A percentile compares a stretch with the other conserved stretches of the same genome.
phyloP scores from a whole-genome alignment of 2,113 vertebrate species.

The Jaculus jaculus region DNA sequence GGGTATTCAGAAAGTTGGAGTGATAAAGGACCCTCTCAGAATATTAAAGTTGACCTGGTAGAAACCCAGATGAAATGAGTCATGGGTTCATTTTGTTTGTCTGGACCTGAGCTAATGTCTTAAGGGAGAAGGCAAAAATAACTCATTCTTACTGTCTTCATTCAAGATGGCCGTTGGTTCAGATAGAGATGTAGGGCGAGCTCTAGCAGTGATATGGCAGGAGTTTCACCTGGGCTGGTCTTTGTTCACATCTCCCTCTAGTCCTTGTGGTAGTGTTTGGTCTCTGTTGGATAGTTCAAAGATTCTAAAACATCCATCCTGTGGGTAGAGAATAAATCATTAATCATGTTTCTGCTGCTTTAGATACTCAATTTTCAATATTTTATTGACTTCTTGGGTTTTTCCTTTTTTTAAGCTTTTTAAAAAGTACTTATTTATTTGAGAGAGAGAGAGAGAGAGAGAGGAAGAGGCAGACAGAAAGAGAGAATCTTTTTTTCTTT shows the following conservation, averaged over 20 bases:
- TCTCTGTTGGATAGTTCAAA: slow-evolving; percentile 14
- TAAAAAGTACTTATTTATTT: too few species aligned
- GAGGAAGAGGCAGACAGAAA: too few species aligned
- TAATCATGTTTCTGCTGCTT: slow-evolving; percentile 29
- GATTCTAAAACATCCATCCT: background rate
- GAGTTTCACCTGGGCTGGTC: slow-evolving; percentile 11
- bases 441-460: too few species aligned
- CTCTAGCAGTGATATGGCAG: background rate
- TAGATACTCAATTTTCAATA: slow-evolving; percentile 43
- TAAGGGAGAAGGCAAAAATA: slow-evolving; percentile 29
- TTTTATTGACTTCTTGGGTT: slow-evolving; percentile 44
- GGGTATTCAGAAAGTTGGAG: background rate
- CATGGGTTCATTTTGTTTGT: background rate
- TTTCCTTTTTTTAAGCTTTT: background rate
- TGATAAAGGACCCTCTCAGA: slow-evolving; percentile 17
- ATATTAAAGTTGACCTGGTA: slow-evolving; percentile 18
- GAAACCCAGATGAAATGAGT: slow-evolving; percentile 36
- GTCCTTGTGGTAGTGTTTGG: background rate
- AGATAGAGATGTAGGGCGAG: background rate
- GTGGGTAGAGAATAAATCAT: background rate
- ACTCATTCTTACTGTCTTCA: slow-evolving; percentile 38
- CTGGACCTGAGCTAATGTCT: slow-evolving; percentile 21
- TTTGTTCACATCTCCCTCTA: slow-evolving; percentile 15
- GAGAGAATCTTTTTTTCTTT: background rate
- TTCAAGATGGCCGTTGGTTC: slow-evolving; percentile 2